Base-by-base conservation (phyloP, 2,888 invertebrate genomes). In the Diaprepes abbreviatus region DNA sequence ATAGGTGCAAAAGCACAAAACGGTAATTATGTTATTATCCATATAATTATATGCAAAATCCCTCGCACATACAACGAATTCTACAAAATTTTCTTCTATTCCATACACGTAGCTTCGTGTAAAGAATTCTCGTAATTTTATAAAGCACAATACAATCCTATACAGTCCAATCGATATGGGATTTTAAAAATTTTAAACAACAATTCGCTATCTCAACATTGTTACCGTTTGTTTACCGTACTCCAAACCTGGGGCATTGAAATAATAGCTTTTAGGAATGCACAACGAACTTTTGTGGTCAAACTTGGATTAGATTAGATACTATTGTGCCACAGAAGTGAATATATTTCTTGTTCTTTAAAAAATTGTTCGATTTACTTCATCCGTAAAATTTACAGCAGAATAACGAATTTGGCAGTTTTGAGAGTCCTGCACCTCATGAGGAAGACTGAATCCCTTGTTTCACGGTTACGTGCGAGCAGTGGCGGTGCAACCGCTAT, bases 1-100 rank as follows among this genome's bases (percentile, higher is more conserved):
- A n/a, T n/a, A n/a, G n/a, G n/a, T 24, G 31, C 36, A 19, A 59
- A 12, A 16, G 6, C 21, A 40, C 31, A 57, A 54, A 64, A 65
- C 55, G 33, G 43, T 65, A 48, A 65, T 65, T 54, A 48, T 54
- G 21, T 55, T 48, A 54, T 55, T 57, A 65, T 65, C 55, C 35
- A 43, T 35, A 36, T 43, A 65, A 55, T 57, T 65, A 65, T 65
- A 43, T 35, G 21, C 21, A 24, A 57, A 45, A 17, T 55, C 16
- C n/a, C 12, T 55, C 54, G 64, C 54, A 31, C 14, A 38, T 64
- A 45, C 35, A 45, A 14, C 17, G 62, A 38, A 52, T 63, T 16
- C 36, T 52, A 50, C 52, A 52, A 52, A 50, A 35, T 48, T 52
- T 50, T 38, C 17, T 63, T 38, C 19, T 63, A 50, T 63, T 50